Base-by-base conservation (phyloP, 2,888 invertebrate species). In the Chrysotoxum bicinctum region DNA sequence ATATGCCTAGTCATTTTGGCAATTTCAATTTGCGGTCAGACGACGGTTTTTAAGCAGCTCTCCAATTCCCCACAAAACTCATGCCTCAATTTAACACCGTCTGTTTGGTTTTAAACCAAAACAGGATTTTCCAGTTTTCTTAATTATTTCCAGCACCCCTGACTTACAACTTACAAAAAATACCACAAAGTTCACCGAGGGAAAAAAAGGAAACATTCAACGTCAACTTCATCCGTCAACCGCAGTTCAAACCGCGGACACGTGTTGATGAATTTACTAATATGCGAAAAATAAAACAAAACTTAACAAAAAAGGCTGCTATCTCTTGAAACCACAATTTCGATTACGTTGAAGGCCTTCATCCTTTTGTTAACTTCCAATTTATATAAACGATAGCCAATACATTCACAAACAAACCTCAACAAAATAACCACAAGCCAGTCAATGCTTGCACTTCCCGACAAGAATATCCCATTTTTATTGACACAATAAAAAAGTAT, bases 221-320 rank as follows among this genome's bases (percentile, higher is more conserved):
- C 48, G 52, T 68, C 58, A 84, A 72, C 84, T 79, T 79, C 68
- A 75, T 79, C 60, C 74, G 35, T 84, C 68, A 79, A 76, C 84
- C 84, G 56, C 84, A 74, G 48, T 64, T 50, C 52, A 75, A 75
- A 76, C 79, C 72, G 40, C 79, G 62, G 69, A 30, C 66, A 64
- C 78, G 50, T 83, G 73, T 74, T 48, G 69, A 73, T 40, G 21
- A 35, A 30, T 30, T 6, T 26, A 0, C 26, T 26, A 7, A 16
- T n/a, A n/a, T 43, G 5, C 21, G 1, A 19, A 58, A 19, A 19
- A 19, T 14, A 56, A 58, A 32, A 16, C 3, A 35, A 54, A 54
- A 32, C 1, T 21, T 56, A 69, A 64, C 30, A 2, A n/a, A 70
- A 35, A 40, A 8, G 3, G 3, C 21, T 19, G 6, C n/a, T 52